Evolutionary conservation across 2,888 invertebrate genomes (phyloP), one percentile per base, ranked within the genome.

Genomic region (Acanthosepion lycidas): DNA sequence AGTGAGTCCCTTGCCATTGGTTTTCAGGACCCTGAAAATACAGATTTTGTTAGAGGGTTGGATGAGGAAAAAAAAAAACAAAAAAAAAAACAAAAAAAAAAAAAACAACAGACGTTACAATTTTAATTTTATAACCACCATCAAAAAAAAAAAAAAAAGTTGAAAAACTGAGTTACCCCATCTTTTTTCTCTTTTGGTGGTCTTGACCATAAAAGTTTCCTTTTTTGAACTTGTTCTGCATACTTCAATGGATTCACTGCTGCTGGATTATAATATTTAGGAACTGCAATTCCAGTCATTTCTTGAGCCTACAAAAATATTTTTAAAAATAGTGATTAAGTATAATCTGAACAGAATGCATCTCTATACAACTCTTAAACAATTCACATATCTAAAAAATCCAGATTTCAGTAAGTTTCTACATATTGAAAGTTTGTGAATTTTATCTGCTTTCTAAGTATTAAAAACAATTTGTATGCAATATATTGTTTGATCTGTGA

Each of bases 181-280:
- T 97, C 96, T 95, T 97, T 97, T 91, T 97, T 96, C 94, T 97
- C 97, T 91, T 96, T 96, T 55, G 96, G 96, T 26, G 93, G 48
- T 95, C 97, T 97, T 33, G 97, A 96, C 99, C 99, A 99, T 48
- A 99, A 98, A 94, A 99, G 98, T 97, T 99, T 99, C 94, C 99
- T 98, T 97, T 99, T 99, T 97, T 99, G 99, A 95, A 99, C 98
- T 97, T 98, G 99, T 95, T 97, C 97, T 20, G 97, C 97, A 97
- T 99, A 98, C 97, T 98, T 98, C 95, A 98, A 98, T 91, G 98
- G 98, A 97, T 98, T 98, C n/a, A 98, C 98, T 48, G 98, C 98
- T 78, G 98, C 98, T 0, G 98, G 98, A 97, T 98, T 98, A 97
- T 98, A 98, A 97, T 98, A 98, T 94, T 98, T 98, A 12, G 98